phyloP scores from a whole-genome alignment of 2,797 vertebrate species.

The Esox masquinongy region DNA sequence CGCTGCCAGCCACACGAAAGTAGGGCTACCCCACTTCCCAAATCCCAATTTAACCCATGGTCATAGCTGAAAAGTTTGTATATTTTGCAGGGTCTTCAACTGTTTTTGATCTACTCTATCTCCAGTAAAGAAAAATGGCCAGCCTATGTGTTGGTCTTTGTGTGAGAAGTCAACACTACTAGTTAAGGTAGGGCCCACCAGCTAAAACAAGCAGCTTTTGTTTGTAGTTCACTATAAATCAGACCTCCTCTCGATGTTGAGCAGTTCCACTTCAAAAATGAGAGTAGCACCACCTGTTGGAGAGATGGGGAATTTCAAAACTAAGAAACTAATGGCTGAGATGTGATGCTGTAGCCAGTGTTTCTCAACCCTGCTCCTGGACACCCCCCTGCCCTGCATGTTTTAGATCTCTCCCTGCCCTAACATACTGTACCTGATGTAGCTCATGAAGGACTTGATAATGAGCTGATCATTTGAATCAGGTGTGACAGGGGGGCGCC shows the following conservation, averaged over 20 bases:
- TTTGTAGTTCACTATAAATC: constrained; percentile 72
- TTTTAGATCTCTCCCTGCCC: too few relatives aligned
- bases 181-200: not conserved
- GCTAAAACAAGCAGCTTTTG: constrained; percentile 2
- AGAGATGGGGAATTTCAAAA: constrained; percentile 6
- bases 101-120: not conserved
- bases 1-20: too few relatives aligned
- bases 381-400: too few relatives aligned
- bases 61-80: not conserved
- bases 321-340: too few relatives aligned
- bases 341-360: too few relatives aligned
- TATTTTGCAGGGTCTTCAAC: not conserved
- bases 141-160: not conserved
- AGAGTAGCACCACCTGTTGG: constrained; percentile 85
- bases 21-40: too few relatives aligned
- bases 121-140: not conserved
- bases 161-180: not conserved
- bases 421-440: too few relatives aligned
- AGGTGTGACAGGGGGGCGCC: too few relatives aligned
- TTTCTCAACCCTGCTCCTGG: not conserved
- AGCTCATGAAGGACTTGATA: too few relatives aligned
- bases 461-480: too few relatives aligned
- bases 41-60: too few relatives aligned
- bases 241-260: constrained; percentile 82
- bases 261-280: constrained; percentile 88